Conservation (phyloP, 2,113 vertebrate species). For the Pandion haliaetus region DNA sequence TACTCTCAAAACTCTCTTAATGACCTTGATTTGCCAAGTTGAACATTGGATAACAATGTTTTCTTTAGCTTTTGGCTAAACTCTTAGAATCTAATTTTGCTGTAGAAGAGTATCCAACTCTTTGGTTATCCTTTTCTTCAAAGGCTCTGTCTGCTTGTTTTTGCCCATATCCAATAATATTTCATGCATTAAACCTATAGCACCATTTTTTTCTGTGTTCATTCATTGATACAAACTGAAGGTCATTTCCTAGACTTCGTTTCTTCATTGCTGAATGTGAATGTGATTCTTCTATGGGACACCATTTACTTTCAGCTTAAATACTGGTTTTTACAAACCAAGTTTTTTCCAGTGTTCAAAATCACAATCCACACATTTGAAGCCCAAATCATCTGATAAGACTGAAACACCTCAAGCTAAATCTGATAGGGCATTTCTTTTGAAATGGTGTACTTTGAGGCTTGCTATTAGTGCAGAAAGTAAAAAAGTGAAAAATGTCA, state of each 20-base stretch:
- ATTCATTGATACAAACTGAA: not conserved
- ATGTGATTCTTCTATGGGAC: not conserved
- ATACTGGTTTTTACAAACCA: not conserved
- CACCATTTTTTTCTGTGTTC: not conserved
- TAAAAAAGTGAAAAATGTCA: not conserved
- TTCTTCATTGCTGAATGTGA: not conserved
- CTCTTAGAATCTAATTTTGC: not conserved
- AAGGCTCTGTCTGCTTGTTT: not conserved
- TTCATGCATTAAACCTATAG: not conserved
- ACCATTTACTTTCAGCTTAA: not conserved
- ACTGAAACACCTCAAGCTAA: not conserved
- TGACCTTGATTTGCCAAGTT: not conserved
- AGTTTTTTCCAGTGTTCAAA: not conserved
- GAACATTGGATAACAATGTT: not conserved
- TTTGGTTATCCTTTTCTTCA: not conserved
- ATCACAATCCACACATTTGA: not conserved
- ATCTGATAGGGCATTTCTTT: not conserved
- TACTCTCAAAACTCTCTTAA: not conserved
- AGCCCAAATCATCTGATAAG: not conserved
- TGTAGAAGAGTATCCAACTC: not conserved
- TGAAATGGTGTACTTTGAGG: not conserved
- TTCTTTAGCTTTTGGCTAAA: not conserved
- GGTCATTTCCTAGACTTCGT: not conserved
- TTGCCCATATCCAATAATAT: not conserved
- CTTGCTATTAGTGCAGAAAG: not conserved